Base-by-base conservation (phyloP, 2,113 vertebrate genomes). In the Centrocercus urophasianus region DNA sequence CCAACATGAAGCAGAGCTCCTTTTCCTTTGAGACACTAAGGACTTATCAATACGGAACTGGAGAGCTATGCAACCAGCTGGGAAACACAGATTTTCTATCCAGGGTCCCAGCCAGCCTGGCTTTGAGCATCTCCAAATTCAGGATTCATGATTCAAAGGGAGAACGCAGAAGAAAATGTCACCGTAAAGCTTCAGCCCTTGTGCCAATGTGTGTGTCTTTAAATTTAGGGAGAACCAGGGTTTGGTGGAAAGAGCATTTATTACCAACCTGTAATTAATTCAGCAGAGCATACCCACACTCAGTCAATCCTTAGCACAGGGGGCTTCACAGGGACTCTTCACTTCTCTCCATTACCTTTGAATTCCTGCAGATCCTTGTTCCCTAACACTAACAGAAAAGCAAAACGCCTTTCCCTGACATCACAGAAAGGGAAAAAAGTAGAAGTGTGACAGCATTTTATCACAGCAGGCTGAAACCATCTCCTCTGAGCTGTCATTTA, bases 151-250 rank as follows among this genome's bases (percentile, higher is more conserved):
- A 8, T 74, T 73, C 45, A 59, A 52, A 65, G 56, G 34, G 45
- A 61, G 69, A 74, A 42, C 0, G 19, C 43, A 4, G 6, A 3
- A 48, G 48, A 10, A 15, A 81, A 57, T 7, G 13, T 32, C 36
- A 19, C 21, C 1, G 0, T 6, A 45, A 34, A 60, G 15, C 43
- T 17, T 11, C 48, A 24, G 11, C 34, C 15, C 22, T 6, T 3
- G 1, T 5, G 5, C 40, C 66, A 40, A 0, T 8, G 2, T 36
- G 2, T 4, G 8, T 11, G 4, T 5, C 10, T 74, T 57, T 43
- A 32, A 34, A 18, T 10, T 8, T 20, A 8, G 3, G 1, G 60
- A 80, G 25, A 57, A 47, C 2, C 5, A 21, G 1, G 19, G 60
- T 34, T 63, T 32, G 6, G 34, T 63, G 59, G 32, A 83, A 81